Evolutionary conservation across 2,113 vertebrate genomes (phyloP).

Genomic region (Aplodontia rufa): DNA sequence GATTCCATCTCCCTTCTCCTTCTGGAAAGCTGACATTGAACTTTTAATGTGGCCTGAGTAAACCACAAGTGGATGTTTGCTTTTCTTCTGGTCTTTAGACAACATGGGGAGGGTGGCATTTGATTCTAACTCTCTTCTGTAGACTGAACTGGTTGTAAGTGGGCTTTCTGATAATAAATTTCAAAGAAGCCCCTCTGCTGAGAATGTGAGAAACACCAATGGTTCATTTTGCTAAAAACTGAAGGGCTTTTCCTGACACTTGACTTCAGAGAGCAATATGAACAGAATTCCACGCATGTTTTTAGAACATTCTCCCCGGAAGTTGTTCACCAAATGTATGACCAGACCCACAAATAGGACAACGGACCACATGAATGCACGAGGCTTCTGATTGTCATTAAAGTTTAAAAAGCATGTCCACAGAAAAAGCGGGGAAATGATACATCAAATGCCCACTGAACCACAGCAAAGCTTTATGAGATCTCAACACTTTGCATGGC

Average conservation of each 20-base stretch:
- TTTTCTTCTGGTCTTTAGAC: slow-evolving; percentile 7
- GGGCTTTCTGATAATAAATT: slow-evolving; percentile 39
- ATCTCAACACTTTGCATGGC: neutral
- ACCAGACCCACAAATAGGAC: neutral
- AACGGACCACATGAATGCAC: neutral
- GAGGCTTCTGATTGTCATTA: slow-evolving; percentile 30
- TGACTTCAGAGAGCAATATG: slow-evolving; percentile 8
- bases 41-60: neutral
- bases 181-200: neutral
- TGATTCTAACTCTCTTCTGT: neutral
- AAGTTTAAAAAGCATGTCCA: slow-evolving; percentile 6
- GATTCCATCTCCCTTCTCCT: neutral
- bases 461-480: neutral
- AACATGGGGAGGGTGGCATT: neutral
- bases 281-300: neutral
- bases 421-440: neutral
- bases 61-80: neutral
- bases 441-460: neutral
- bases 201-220: neutral
- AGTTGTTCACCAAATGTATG: neutral
- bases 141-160: neutral
- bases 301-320: slow-evolving; percentile 15
- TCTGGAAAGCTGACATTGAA: neutral
- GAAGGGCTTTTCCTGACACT: neutral
- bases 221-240: slow-evolving; percentile 12